Percentiles rank a stretch among this genome's conserved stretches.
These are phyloP conservation scores for Autographa gamma DNA, from an alignment of 2,888 invertebrate genomes.

Conservation along the genomic window DNA sequence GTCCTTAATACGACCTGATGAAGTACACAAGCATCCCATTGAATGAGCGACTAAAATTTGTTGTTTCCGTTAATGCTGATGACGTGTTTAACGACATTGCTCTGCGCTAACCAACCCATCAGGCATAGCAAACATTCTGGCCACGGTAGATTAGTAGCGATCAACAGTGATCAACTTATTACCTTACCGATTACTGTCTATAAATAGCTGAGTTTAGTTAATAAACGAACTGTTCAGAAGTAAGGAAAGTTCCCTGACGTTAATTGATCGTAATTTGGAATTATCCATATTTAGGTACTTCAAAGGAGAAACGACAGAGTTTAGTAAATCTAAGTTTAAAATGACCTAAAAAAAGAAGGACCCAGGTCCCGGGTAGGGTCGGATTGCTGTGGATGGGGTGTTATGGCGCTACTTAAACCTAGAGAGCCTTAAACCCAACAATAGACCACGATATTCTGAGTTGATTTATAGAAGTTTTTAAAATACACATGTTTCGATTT, in stretches of 20 bases:
- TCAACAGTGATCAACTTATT: neutral
- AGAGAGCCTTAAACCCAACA: too few species aligned
- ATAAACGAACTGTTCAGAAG: neutral
- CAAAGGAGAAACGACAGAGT: neutral
- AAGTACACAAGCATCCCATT: neutral
- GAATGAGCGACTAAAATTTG: slow-evolving; percentile 7
- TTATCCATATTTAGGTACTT: too few species aligned
- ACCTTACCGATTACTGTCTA: slow-evolving; percentile 1
- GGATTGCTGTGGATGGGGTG: too few species aligned
- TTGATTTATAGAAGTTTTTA: too few species aligned
- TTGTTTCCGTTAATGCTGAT: slow-evolving; percentile 9
- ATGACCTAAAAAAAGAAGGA: too few species aligned
- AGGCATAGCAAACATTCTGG: neutral
- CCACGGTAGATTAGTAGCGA: neutral
- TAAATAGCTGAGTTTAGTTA: neutral
- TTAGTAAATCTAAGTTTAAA: neutral
- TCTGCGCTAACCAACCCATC: neutral
- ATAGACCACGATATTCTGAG: too few species aligned
- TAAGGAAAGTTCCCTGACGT: neutral
- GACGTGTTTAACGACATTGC: slow-evolving; percentile 4
- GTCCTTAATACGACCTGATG: slow-evolving; percentile 4
- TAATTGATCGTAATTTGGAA: too few species aligned
- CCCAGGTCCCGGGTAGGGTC: too few species aligned
- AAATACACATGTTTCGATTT: too few species aligned
- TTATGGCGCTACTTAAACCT: too few species aligned